These are phyloP conservation scores for Thalassophryne amazonica DNA, from an alignment of 2,797 vertebrate species.

Conservation along the genomic window DNA sequence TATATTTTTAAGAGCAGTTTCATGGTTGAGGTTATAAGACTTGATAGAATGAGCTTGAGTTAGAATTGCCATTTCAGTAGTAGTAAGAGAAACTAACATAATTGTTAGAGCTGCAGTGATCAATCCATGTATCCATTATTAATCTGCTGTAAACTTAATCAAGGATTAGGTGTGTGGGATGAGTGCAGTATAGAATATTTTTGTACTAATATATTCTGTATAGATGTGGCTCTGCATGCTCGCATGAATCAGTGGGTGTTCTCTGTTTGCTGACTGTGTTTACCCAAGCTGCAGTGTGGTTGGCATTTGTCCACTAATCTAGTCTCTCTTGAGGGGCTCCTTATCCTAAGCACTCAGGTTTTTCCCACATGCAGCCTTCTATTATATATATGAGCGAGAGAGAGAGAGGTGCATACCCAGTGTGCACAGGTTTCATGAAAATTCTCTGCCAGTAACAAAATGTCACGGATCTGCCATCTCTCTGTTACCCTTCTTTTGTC, in stretches of 20 bases:
- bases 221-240: constrained; percentile 2
- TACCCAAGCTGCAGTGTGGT: constrained; percentile 61
- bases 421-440: constrained; percentile 35
- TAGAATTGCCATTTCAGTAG: too few species aligned
- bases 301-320: constrained; percentile 72
- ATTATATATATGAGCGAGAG: constrained; percentile 46
- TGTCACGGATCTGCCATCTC: constrained; percentile 22
- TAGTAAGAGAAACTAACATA: too few species aligned
- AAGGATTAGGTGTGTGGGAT: constrained; percentile 5
- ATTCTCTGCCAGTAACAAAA: constrained; percentile 35
- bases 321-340: constrained; percentile 61
- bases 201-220: constrained; percentile 4
- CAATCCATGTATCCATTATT: too few species aligned
- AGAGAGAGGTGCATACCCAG: constrained; percentile 29
- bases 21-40: too few species aligned
- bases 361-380: constrained; percentile 43
- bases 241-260: constrained; percentile 59
- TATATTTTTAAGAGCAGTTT: too few species aligned
- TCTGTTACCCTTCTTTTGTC: constrained; percentile 19
- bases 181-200: constrained; percentile 1
- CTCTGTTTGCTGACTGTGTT: constrained; percentile 62
- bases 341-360: constrained; percentile 56
- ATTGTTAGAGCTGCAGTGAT: too few species aligned
- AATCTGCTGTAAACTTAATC: too few species aligned
- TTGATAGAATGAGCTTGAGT: too few species aligned